A percentile compares a stretch with the other conserved stretches of the same genome.
phyloP scores from a whole-genome alignment of 2,113 vertebrate species.

The Pseudopipra pipra region DNA sequence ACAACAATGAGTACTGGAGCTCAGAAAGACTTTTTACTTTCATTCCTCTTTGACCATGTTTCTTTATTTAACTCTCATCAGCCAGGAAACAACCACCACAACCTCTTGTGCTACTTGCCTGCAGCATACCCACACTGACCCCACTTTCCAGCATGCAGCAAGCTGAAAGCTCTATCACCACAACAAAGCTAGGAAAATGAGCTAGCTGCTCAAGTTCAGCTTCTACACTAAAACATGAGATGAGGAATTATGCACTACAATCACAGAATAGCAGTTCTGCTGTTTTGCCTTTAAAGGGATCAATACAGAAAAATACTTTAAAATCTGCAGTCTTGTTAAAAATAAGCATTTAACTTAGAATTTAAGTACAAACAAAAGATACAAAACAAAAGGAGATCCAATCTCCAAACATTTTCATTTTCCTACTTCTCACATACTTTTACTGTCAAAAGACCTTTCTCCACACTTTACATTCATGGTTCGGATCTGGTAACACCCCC shows the following conservation, averaged over 20 bases:
- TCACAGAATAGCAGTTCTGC: neutral
- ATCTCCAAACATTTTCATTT: neutral
- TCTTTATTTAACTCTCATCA: neutral
- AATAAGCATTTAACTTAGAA: neutral
- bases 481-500: neutral
- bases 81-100: neutral
- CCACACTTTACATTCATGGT: neutral
- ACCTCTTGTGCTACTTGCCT: neutral
- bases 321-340: neutral
- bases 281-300: neutral
- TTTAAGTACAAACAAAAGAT: neutral
- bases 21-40: neutral
- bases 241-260: neutral
- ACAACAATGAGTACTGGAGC: no score
- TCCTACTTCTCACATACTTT: neutral
- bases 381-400: neutral
- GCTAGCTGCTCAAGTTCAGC: neutral
- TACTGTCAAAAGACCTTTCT: neutral
- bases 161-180: neutral
- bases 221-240: neutral
- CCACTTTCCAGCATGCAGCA: accelerated
- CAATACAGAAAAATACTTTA: neutral
- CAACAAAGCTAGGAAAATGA: neutral
- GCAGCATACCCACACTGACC: accelerated
- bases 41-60: neutral